Evolutionary conservation across 2,888 invertebrate genomes (phyloP).

Genomic region (Hecatera dysodea): DNA sequence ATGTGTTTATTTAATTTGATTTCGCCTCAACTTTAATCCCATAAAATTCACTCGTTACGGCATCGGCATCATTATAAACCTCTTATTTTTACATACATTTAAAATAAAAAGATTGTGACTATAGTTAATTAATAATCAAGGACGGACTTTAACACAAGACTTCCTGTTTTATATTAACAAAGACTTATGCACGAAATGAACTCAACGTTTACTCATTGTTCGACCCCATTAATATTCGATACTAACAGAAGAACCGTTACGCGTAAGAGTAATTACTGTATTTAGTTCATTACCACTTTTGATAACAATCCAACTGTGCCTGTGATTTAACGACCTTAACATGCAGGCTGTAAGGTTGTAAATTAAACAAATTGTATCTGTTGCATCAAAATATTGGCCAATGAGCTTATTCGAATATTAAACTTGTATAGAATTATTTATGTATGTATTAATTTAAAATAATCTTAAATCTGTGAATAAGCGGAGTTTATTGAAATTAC

Average conservation of each 20-base stretch:
- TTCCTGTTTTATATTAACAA: constrained; percentile 16
- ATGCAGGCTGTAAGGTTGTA: not conserved
- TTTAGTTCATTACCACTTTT: constrained; percentile 61
- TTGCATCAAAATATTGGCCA: constrained; percentile 7
- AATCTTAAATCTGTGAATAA: no score
- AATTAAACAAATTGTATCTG: constrained; percentile 7
- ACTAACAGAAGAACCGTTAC: constrained; percentile 39
- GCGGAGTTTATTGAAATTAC: no score
- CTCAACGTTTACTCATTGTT: constrained; percentile 47
- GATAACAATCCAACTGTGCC: constrained; percentile 33
- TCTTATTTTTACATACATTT: not conserved
- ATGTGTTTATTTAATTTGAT: not conserved
- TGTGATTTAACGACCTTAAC: constrained; percentile 24
- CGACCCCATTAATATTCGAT: constrained; percentile 37
- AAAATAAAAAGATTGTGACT: not conserved
- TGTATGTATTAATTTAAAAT: not conserved
- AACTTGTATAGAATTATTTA: not conserved
- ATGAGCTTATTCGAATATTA: constrained; percentile 14
- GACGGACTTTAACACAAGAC: not conserved
- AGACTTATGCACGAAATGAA: constrained; percentile 13
- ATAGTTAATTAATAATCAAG: constrained; percentile 1
- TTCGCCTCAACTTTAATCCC: not conserved
- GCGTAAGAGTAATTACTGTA: constrained; percentile 46
- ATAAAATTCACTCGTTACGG: not conserved
- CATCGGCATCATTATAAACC: not conserved